Conservation (phyloP, 2,113 vertebrate genomes). For the Macquaria ambigua region DNA sequence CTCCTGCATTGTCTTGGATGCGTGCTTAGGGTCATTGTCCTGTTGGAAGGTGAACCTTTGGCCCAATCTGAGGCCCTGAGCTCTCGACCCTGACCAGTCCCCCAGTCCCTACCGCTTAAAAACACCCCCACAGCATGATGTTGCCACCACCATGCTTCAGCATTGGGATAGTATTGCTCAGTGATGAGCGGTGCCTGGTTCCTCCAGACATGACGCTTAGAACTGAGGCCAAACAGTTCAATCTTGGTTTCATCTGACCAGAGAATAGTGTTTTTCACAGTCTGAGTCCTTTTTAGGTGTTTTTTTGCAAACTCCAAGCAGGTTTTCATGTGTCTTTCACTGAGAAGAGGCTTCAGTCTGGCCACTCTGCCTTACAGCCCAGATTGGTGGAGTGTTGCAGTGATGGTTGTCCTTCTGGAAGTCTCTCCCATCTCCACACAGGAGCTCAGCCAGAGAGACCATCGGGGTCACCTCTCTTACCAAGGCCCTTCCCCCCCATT, state of each 20-base stretch:
- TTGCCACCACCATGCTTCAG: not conserved
- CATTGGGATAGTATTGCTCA: too few relatives aligned
- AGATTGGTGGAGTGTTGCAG: too few relatives aligned
- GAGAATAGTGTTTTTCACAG: not conserved
- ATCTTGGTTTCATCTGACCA: not conserved
- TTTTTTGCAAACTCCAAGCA: too few relatives aligned
- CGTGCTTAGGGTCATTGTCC: not conserved
- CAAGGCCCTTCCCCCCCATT: not conserved
- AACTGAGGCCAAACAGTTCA: not conserved
- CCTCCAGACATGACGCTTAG: too few relatives aligned
- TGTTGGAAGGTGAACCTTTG: not conserved
- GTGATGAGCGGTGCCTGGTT: too few relatives aligned
- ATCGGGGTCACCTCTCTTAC: not conserved
- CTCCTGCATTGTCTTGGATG: not conserved
- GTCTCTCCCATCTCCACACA: not conserved
- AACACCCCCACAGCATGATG: not conserved
- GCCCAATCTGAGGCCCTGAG: not conserved
- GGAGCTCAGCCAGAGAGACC: not conserved
- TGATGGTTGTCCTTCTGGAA: not conserved
- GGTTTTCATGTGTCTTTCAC: too few relatives aligned
- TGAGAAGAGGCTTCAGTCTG: too few relatives aligned
- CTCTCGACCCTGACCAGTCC: not conserved
- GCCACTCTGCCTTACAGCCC: too few relatives aligned
- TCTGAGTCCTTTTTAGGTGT: too few relatives aligned
- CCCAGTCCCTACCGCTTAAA: too few relatives aligned